phyloP scores from a whole-genome alignment of 2,888 invertebrate species.

The Acronicta aceris region DNA sequence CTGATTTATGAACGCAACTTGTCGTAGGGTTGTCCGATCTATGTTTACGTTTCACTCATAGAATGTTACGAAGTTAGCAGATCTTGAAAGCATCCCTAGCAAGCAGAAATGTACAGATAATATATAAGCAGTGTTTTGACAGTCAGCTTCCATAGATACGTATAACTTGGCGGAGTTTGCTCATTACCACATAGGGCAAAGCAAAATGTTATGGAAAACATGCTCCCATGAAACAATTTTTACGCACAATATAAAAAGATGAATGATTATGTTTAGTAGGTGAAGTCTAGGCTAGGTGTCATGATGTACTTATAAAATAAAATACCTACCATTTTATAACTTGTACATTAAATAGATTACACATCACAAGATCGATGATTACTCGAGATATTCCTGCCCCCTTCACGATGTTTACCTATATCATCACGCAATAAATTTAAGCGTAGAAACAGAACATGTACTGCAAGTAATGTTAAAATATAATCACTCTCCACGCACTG shows the following conservation, averaged over 20 bases:
- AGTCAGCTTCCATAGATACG: slow-evolving; percentile 14
- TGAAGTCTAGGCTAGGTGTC: too few relatives aligned
- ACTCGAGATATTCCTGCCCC: background rate
- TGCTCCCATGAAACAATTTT: too few relatives aligned
- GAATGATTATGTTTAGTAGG: too few relatives aligned
- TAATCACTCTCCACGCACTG: slow-evolving; percentile 16
- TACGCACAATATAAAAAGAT: too few relatives aligned
- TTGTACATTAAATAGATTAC: too few relatives aligned
- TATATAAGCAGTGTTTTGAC: slow-evolving; percentile 42
- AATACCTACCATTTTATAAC: too few relatives aligned
- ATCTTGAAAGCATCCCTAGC: slow-evolving; percentile 23
- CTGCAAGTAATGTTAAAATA: background rate
- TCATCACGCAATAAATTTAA: slow-evolving; percentile 12
- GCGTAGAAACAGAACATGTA: slow-evolving; percentile 8
- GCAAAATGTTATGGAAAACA: background rate
- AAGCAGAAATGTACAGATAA: slow-evolving; percentile 30
- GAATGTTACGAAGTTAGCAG: slow-evolving; percentile 28
- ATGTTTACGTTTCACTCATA: slow-evolving; percentile 27
- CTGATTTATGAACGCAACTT: slow-evolving; percentile 76
- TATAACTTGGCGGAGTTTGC: slow-evolving; percentile 13
- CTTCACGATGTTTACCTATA: slow-evolving; percentile 5
- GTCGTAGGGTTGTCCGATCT: slow-evolving; percentile 24
- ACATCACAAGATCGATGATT: background rate
- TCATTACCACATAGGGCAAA: slow-evolving; percentile 9
- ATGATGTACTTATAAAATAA: too few relatives aligned